These are phyloP conservation scores for Hippocampus mohnikei DNA, from an alignment of 2,113 vertebrate species.

Conservation along the genomic window DNA sequence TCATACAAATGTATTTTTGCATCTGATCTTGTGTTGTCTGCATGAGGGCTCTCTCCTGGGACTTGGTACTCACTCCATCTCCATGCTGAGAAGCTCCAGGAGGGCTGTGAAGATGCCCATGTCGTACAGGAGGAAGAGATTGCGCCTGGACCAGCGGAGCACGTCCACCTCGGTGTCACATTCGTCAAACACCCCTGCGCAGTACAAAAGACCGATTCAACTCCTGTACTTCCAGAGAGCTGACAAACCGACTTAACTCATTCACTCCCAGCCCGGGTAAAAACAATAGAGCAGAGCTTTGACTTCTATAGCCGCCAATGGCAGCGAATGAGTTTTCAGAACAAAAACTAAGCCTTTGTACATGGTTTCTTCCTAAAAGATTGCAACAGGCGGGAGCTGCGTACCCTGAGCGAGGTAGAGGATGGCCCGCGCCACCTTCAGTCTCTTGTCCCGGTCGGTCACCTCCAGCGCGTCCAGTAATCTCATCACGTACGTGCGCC, in stretches of 20 bases:
- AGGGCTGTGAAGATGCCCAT: slow-evolving; percentile 93
- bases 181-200: slow-evolving; percentile 86
- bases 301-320: too few relatives aligned
- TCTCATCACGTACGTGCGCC: slow-evolving; percentile 85
- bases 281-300: too few relatives aligned
- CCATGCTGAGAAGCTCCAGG: slow-evolving; percentile 96
- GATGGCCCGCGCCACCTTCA: slow-evolving; percentile 84
- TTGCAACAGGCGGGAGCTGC: background rate
- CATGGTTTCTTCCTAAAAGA: too few relatives aligned
- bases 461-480: slow-evolving; percentile 91
- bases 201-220: background rate
- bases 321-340: too few relatives aligned
- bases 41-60: too few relatives aligned
- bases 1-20: slow-evolving; percentile 11
- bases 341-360: too few relatives aligned
- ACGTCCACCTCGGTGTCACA: slow-evolving; percentile 85
- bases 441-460: slow-evolving; percentile 84
- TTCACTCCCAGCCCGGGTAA: too few relatives aligned
- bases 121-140: slow-evolving; percentile 89
- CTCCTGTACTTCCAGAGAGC: too few relatives aligned
- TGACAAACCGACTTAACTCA: too few relatives aligned
- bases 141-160: slow-evolving; percentile 88
- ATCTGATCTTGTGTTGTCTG: background rate
- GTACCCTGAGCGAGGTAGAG: slow-evolving; percentile 94
- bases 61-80: slow-evolving; percentile 82